Evolutionary conservation across 2,113 vertebrate genomes (phyloP).

Genomic region (Spizaetus ornatus): DNA sequence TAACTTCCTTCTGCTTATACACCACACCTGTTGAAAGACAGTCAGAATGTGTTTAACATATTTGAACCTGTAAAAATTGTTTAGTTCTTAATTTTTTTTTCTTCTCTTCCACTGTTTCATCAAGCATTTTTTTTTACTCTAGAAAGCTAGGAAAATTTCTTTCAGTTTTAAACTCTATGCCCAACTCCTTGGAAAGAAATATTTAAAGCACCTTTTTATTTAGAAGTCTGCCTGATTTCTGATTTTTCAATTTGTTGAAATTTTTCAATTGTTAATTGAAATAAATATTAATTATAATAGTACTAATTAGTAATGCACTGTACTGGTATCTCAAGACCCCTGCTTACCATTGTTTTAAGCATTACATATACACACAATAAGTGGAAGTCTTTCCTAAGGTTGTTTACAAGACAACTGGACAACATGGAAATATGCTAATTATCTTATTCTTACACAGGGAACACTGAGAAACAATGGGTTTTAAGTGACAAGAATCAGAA

Average conservation of each 20-base stretch:
- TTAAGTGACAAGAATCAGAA: neutral
- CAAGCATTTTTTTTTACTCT: neutral
- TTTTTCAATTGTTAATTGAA: neutral
- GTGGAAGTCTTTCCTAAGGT: neutral
- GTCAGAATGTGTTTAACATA: neutral
- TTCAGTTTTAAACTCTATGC: neutral
- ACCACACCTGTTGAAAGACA: neutral
- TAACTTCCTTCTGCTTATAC: neutral
- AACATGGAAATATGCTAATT: neutral
- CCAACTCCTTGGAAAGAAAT: neutral
- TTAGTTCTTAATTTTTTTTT: neutral
- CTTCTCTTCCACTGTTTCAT: neutral
- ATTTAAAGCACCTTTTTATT: neutral
- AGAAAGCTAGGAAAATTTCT: neutral
- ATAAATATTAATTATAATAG: neutral
- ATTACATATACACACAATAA: neutral
- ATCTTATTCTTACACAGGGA: neutral
- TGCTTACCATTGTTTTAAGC: neutral
- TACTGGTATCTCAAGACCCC: neutral
- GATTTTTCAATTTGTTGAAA: neutral
- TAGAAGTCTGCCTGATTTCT: neutral
- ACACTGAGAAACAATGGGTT: neutral
- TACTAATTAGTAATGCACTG: neutral
- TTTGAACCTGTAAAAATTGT: neutral
- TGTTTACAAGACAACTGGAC: neutral